Percentiles rank a stretch among this genome's conserved stretches.
phyloP scores from a whole-genome alignment of 2,888 invertebrate species.

The Lissonota sp. region DNA sequence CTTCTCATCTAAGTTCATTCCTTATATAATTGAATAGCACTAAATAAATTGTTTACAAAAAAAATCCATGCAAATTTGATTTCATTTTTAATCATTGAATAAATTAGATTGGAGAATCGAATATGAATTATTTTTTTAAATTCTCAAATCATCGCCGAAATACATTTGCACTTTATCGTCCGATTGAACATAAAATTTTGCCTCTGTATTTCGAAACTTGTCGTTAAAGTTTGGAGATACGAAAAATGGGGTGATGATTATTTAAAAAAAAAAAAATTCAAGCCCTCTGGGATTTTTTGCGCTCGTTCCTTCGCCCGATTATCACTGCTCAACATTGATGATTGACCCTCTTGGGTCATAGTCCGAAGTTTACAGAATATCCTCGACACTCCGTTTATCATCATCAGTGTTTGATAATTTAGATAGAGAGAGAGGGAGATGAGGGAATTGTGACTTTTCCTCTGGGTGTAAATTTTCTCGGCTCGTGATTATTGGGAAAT shows the following conservation, averaged over 20 bases:
- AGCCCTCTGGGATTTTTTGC: slow-evolving; percentile 8
- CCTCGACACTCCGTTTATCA: background rate
- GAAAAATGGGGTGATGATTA: slow-evolving; percentile 1
- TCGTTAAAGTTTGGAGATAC: slow-evolving; percentile 11
- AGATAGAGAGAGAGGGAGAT: background rate
- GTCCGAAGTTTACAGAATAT: slow-evolving; percentile 51
- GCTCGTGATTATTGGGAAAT: too few relatives aligned
- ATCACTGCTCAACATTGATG: slow-evolving; percentile 45
- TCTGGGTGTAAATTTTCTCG: background rate
- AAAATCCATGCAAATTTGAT: background rate
- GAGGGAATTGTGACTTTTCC: slow-evolving; percentile 1
- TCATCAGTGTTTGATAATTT: background rate
- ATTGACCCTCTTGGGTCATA: slow-evolving; percentile 50
- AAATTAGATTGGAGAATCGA: too few relatives aligned
- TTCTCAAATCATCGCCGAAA: too few relatives aligned
- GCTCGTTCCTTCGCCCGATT: slow-evolving; percentile 42
- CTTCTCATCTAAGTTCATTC: background rate
- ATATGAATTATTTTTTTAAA: too few relatives aligned
- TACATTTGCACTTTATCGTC: too few relatives aligned
- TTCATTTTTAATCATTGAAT: too few relatives aligned
- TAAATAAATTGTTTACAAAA: background rate
- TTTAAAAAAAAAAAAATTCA: background rate
- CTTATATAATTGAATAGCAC: background rate
- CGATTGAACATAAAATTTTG: too few relatives aligned
- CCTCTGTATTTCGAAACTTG: slow-evolving; percentile 15